These are phyloP conservation scores for Lepus townsendii DNA, from an alignment of 2,797 vertebrate genomes.

Conservation along the genomic window DNA sequence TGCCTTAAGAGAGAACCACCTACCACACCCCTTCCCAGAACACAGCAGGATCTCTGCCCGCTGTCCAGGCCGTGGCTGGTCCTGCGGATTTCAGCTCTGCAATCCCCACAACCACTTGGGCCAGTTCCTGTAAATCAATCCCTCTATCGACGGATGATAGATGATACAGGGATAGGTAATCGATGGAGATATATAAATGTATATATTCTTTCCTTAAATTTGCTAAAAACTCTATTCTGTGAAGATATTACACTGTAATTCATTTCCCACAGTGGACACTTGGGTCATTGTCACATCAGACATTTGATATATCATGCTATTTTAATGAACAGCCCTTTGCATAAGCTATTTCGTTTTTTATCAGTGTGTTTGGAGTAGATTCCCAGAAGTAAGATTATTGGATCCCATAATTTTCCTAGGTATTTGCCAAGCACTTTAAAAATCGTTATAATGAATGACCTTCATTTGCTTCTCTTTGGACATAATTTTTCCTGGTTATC, in stretches of 20 bases:
- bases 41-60: not conserved
- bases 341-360: slow-evolving; percentile 32
- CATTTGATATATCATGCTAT: not conserved
- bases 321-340: not conserved
- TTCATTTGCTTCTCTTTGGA: not conserved
- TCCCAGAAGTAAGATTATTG: not conserved
- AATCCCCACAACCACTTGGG: not conserved
- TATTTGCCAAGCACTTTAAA: slow-evolving; percentile 10
- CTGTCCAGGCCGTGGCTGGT: too few species aligned
- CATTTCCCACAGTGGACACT: not conserved
- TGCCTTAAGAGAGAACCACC: not conserved
- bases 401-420: not conserved
- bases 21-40: too few species aligned
- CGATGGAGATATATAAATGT: too few species aligned
- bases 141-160: not conserved
- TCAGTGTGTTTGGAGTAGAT: not conserved
- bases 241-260: not conserved
- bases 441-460: not conserved
- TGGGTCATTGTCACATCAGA: slow-evolving; percentile 14
- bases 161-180: too few species aligned
- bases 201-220: not conserved
- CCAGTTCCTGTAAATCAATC: not conserved
- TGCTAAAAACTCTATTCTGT: not conserved
- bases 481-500: not conserved
- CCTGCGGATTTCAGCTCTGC: not conserved